Conservation (phyloP, 37 sponge, comb jelly and placozoan species). For the Eunapius fragilis region DNA sequence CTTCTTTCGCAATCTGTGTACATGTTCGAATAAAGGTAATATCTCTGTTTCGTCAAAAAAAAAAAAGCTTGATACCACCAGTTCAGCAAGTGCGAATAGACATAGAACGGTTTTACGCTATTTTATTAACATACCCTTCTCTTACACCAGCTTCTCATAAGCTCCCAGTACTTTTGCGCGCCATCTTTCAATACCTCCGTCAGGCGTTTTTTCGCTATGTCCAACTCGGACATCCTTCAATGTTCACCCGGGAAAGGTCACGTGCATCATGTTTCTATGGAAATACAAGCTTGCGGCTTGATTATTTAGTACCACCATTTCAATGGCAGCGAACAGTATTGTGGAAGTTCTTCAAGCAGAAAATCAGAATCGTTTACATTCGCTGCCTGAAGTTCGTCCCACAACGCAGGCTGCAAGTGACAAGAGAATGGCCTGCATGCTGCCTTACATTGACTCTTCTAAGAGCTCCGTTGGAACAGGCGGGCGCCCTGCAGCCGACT, state of each 20-base stretch:
- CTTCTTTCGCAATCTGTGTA: conserved; percentile 81
- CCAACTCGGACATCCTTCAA: conserved; percentile 54
- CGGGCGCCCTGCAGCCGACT: conserved; percentile 11
- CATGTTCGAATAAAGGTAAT: neutral
- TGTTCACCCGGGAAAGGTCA: neutral
- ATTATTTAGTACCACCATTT: neutral
- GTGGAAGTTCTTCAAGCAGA: neutral
- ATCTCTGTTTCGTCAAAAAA: neutral
- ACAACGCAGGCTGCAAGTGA: neutral
- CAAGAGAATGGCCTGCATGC: conserved; percentile 1
- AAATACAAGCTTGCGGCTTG: neutral
- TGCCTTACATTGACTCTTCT: conserved; percentile 26
- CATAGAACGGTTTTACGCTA: neutral
- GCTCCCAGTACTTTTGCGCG: conserved; percentile 61
- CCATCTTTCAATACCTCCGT: conserved; percentile 49
- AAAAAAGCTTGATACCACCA: too few relatives aligned
- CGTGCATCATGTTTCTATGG: conserved; percentile 15
- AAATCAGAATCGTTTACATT: neutral
- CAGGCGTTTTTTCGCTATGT: conserved; percentile 40
- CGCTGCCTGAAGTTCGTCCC: neutral
- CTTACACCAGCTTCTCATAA: conserved; percentile 82
- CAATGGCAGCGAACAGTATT: neutral
- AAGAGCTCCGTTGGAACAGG: neutral
- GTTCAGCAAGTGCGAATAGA: neutral
- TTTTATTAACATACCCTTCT: conserved; percentile 62